Conservation (phyloP, 2,888 invertebrate genomes). For the Atethmia centrago region DNA sequence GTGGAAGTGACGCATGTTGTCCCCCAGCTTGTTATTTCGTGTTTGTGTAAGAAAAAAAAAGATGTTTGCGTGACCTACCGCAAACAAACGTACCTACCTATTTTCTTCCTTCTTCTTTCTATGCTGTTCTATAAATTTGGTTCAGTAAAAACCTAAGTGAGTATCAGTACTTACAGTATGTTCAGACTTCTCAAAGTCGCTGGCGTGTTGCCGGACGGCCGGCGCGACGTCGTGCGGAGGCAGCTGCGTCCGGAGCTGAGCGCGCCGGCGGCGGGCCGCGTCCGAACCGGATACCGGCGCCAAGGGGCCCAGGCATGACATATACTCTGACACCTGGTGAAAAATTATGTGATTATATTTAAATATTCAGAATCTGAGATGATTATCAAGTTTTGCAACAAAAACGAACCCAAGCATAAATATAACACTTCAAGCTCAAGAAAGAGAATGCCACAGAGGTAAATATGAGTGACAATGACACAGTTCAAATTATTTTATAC, state of each 20-base stretch:
- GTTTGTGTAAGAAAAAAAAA: no score
- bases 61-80: no score
- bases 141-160: not conserved
- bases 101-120: no score
- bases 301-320: constrained; percentile 93
- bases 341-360: not conserved
- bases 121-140: not conserved
- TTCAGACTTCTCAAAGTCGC: constrained; percentile 88
- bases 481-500: not conserved
- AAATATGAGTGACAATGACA: no score
- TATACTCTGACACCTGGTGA: constrained; percentile 90
- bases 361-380: not conserved
- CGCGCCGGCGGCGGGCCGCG: constrained; percentile 94
- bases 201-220: constrained; percentile 83
- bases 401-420: no score
- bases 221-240: constrained; percentile 95
- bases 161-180: constrained; percentile 79
- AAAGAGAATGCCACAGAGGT: no score
- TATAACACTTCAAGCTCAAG: no score
- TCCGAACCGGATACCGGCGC: constrained; percentile 95
- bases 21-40: no score
- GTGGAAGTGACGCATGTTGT: no score
- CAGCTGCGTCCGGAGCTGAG: constrained; percentile 95
- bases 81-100: no score
- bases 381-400: not conserved